Evolutionary conservation across 2,797 vertebrate genomes (phyloP).

Genomic region (Hozukius guyotensis): DNA sequence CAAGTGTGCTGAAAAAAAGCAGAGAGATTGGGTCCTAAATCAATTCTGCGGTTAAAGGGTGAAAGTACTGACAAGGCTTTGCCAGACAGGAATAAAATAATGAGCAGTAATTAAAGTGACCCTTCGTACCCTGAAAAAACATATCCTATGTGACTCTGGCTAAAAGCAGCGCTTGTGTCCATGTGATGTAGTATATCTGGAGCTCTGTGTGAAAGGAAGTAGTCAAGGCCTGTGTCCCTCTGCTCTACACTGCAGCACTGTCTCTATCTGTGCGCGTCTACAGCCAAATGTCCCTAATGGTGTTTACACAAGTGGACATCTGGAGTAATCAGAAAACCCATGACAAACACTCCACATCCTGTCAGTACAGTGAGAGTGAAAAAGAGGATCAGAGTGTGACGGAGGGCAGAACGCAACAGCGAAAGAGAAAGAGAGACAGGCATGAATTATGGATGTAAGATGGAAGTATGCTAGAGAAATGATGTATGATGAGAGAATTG

Average conservation of each 20-base stretch:
- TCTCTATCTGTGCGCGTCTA: conserved; percentile 42
- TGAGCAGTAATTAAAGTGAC: conserved; percentile 9
- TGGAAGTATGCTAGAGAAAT: not conserved
- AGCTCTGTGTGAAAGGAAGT: conserved; percentile 49
- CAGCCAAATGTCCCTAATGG: conserved; percentile 48
- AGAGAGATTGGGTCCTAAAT: not conserved
- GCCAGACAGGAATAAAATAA: conserved; percentile 12
- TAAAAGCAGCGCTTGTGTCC: conserved; percentile 5
- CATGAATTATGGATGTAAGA: not conserved
- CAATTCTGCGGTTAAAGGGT: not conserved
- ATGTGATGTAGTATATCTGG: conserved; percentile 21
- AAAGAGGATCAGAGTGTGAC: conserved; percentile 6
- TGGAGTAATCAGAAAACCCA: conserved; percentile 60
- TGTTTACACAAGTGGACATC: conserved; percentile 73
- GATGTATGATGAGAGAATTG: not conserved
- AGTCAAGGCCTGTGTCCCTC: conserved; percentile 24
- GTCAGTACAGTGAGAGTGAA: conserved; percentile 11
- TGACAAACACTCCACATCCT: conserved; percentile 61
- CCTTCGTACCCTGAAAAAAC: not conserved
- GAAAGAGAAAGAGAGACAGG: not conserved
- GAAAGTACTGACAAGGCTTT: not conserved
- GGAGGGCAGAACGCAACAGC: not conserved
- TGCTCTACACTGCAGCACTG: conserved; percentile 19
- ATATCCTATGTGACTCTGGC: not conserved
- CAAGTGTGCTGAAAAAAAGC: not conserved